Percentiles rank a stretch among this genome's conserved stretches.
Evolutionary conservation across 2,797 vertebrate species (phyloP).

Genomic region (Dipus sagitta): DNA sequence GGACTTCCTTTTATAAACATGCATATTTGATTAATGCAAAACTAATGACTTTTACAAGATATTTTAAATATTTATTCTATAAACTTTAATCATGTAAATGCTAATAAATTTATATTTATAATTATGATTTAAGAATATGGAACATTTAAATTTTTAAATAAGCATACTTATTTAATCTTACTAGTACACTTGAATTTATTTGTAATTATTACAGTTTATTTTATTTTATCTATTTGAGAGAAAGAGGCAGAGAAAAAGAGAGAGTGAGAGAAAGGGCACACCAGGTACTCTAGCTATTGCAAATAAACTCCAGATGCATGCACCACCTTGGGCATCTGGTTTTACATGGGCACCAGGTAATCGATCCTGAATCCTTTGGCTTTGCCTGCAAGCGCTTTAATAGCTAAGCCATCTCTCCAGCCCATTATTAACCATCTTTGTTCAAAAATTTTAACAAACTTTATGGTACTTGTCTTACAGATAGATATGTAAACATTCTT

Average conservation of each 20-base stretch:
- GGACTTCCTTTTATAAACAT: constrained; percentile 38
- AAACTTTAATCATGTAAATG: constrained; percentile 17
- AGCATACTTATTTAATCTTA: constrained; percentile 3
- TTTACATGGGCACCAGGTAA: too few species aligned
- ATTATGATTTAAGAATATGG: constrained; percentile 3
- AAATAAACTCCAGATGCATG: too few species aligned
- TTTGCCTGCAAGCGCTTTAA: too few species aligned
- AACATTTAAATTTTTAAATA: constrained; percentile 23
- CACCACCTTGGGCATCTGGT: too few species aligned
- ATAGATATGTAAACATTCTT: constrained; percentile 37
- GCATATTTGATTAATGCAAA: constrained; percentile 48
- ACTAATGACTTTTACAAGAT: neutral
- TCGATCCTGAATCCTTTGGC: too few species aligned
- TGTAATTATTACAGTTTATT: constrained; percentile 26
- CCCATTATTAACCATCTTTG: constrained; percentile 20
- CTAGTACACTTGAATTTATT: neutral
- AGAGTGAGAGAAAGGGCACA: too few species aligned
- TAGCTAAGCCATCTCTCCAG: too few species aligned
- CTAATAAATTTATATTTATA: constrained; percentile 33
- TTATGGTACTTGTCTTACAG: constrained; percentile 8
- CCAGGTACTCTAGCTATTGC: too few species aligned
- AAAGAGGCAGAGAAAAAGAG: too few species aligned
- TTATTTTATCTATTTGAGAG: too few species aligned
- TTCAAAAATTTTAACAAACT: constrained; percentile 17
- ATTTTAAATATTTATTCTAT: constrained; percentile 51